Base-by-base conservation (phyloP, 2,113 vertebrate genomes). In the Leucopternis melanops region DNA sequence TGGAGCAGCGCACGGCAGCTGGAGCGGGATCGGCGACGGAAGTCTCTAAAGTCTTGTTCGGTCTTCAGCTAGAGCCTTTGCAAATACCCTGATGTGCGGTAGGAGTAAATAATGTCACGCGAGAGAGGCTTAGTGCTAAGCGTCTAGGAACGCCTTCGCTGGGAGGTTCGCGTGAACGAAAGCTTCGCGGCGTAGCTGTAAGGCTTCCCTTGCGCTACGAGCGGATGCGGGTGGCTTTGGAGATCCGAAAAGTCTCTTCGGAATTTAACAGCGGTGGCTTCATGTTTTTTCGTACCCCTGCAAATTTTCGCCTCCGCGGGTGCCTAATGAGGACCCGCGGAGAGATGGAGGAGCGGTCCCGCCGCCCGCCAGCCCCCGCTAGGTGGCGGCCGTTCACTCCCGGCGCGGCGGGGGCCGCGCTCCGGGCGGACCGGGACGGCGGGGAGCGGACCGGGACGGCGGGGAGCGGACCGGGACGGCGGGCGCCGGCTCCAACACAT, bases 371-470 rank as follows among this genome's bases (percentile, higher is more conserved):
- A 62, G 78, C 25, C 50, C 66, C 98, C 98, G 88, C 98, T 98
- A 98, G 98, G 84, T 98, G 98, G 98, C 98, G 96, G 25, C 81
- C 81, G 88, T 10, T 57, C 66, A 47, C 67, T 82, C 93, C 84
- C 49, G 85, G 26, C 54, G 9, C 9, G 36, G 26, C 38, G 36
- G 12, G 36, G 12, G 32, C 44, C 8, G 44, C 44, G 44, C 8
- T 10, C 45, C 45, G 20, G 20, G 20, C 45, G 45, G 20, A 47
- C 45, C 45, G 45, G 45, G 45, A 21, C 45, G 21, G 47, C 6
- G 49, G 21, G 47, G 8, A 8, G 44, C 44, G 17, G 17, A 45
- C 44, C 44, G 17, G 44, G 44, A 45, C 44, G 21, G 20, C 10
- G 47, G 19, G 47, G 9, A 5, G 45, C 45, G 19, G 19, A 45